A percentile compares a stretch with the other conserved stretches of the same genome.
These are phyloP conservation scores for Phenganax marumi DNA, from an alignment of 92 coral and sea anemone species.

Conservation along the genomic window DNA sequence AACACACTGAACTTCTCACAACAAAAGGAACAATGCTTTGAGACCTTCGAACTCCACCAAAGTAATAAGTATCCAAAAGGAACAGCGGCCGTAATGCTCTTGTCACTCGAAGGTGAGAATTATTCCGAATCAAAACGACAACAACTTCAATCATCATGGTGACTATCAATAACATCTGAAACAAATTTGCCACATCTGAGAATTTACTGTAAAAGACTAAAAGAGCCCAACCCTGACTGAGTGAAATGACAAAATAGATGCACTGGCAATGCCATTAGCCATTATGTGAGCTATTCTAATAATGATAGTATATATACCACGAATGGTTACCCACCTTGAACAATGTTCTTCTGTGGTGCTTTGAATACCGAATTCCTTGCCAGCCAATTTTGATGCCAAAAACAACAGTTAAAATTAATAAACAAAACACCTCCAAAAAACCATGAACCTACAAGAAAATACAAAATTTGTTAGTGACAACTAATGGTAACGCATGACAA, in stretches of 20 bases:
- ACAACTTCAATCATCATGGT: conserved; percentile 79
- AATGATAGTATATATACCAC: not conserved
- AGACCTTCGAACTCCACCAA: conserved; percentile 89
- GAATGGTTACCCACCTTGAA: conserved; percentile 60
- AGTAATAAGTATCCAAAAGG: conserved; percentile 79
- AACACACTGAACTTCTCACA: not conserved
- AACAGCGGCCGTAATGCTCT: conserved; percentile 91
- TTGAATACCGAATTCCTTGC: conserved; percentile 77
- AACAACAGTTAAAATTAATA: conserved; percentile 58
- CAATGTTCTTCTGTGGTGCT: conserved; percentile 81
- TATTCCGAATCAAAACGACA: conserved; percentile 68
- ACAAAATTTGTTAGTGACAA: not conserved
- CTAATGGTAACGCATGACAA: too few relatives aligned
- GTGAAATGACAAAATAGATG: not conserved
- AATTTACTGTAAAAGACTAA: not conserved
- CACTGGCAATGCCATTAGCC: too few relatives aligned
- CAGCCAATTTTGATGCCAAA: conserved; percentile 72
- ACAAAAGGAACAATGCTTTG: too few relatives aligned
- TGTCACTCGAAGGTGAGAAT: conserved; percentile 93
- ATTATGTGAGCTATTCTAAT: not conserved
- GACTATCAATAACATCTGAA: conserved; percentile 66
- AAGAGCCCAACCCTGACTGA: not conserved
- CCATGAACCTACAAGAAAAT: conserved; percentile 68
- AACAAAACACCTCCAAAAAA: conserved; percentile 62
- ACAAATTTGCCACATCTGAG: not conserved